Conservation (phyloP, 2,797 vertebrate genomes). For the Podarcis siculus region DNA sequence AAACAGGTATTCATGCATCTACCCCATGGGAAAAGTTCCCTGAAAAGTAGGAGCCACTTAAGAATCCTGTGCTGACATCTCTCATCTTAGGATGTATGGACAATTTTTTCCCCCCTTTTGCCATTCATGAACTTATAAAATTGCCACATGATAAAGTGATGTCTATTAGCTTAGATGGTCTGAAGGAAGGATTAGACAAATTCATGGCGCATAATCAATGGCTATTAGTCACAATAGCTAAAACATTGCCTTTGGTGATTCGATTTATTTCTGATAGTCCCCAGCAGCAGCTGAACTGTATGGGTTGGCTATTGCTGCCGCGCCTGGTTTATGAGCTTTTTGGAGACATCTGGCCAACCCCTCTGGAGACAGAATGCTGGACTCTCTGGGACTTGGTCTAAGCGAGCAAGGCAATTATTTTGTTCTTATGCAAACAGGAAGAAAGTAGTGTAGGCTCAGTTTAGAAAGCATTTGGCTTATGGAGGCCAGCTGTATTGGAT, state of each 20-base stretch:
- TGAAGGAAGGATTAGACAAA: background rate
- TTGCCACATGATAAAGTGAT: background rate
- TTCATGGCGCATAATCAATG: background rate
- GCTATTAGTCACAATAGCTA: background rate
- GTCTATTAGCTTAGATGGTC: background rate
- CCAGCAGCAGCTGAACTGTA: background rate
- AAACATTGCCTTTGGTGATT: background rate
- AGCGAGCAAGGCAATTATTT: background rate
- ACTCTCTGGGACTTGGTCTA: background rate
- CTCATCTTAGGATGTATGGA: background rate
- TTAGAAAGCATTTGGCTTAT: background rate
- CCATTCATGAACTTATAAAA: background rate
- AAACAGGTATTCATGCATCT: background rate
- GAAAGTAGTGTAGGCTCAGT: background rate
- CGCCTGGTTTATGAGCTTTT: background rate
- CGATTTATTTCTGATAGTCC: background rate
- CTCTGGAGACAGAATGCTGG: background rate
- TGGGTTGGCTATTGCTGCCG: background rate
- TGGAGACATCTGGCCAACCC: background rate
- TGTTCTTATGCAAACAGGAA: background rate
- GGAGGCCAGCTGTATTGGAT: background rate
- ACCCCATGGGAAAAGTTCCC: background rate
- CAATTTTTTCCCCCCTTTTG: background rate
- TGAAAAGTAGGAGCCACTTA: background rate
- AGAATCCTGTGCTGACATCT: background rate